Evolutionary conservation across 2,113 vertebrate genomes (phyloP).

Genomic region (Nipponia nippon): DNA sequence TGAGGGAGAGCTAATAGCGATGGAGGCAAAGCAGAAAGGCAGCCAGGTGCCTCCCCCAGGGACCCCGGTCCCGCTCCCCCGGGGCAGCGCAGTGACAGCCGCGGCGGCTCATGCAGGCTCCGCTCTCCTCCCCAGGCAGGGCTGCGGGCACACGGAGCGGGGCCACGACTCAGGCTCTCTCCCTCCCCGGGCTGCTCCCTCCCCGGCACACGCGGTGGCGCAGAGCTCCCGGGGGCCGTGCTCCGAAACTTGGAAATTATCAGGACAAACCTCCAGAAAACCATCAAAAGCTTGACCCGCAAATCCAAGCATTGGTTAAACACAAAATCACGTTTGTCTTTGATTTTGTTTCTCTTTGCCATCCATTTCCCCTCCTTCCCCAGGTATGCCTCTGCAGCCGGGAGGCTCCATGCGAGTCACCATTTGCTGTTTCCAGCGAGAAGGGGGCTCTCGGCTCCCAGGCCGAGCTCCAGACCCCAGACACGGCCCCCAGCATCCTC

Average conservation of each 20-base stretch:
- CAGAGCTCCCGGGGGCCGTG: accelerated
- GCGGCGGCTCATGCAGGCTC: background rate
- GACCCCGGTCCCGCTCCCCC: accelerated
- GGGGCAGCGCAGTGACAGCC: accelerated
- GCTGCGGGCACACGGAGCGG: accelerated
- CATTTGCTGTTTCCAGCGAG: background rate
- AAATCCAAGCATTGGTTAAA: background rate
- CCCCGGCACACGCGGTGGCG: accelerated
- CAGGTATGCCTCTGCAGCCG: background rate
- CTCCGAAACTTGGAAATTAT: background rate
- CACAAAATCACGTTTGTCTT: accelerated
- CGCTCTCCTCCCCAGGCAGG: background rate
- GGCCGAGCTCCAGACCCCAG: background rate
- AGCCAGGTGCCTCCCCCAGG: no score
- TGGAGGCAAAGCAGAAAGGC: background rate
- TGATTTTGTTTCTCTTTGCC: background rate
- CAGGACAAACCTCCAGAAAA: background rate
- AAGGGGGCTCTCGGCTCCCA: background rate
- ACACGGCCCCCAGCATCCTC: accelerated
- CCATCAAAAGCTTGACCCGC: accelerated
- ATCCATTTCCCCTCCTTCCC: background rate
- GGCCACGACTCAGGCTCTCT: accelerated
- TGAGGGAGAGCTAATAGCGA: accelerated
- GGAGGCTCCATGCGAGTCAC: background rate
- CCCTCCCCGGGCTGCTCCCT: background rate